Conservation (phyloP, 2,113 vertebrate species). For the Cyanistes caeruleus region DNA sequence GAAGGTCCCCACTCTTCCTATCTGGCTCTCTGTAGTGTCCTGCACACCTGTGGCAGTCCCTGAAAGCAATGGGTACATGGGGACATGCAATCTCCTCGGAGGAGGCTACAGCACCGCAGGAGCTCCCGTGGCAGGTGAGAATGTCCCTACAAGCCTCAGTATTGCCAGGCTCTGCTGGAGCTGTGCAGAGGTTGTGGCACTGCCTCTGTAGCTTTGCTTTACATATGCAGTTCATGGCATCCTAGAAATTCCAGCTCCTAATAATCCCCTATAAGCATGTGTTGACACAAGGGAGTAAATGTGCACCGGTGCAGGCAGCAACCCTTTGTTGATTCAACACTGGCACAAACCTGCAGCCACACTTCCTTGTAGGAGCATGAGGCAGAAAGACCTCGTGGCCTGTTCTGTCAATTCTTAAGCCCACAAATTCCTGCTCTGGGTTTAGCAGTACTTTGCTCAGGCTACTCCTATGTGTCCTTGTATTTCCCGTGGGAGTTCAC, state of each 20-base stretch:
- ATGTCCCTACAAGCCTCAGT: background rate
- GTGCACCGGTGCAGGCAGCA: background rate
- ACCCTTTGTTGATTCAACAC: background rate
- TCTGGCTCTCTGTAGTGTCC: constrained; percentile 55
- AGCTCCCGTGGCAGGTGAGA: constrained; percentile 51
- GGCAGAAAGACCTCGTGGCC: background rate
- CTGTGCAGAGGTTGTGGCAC: background rate
- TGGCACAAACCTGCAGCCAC: background rate
- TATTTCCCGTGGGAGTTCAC: background rate
- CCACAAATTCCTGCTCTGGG: background rate
- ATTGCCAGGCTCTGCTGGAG: background rate
- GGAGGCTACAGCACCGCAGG: constrained; percentile 40
- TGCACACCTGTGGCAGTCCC: constrained; percentile 26
- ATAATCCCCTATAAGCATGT: background rate
- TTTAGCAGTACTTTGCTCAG: background rate
- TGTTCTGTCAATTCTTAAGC: background rate
- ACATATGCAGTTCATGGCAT: background rate
- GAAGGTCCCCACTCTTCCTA: constrained; percentile 42
- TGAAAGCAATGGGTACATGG: constrained; percentile 4
- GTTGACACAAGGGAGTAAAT: background rate
- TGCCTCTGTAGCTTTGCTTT: background rate
- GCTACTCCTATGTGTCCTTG: background rate
- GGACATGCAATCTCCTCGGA: constrained; percentile 31
- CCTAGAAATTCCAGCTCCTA: background rate
- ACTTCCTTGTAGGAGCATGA: background rate